These are phyloP conservation scores for Pampus argenteus DNA, from an alignment of 2,797 vertebrate genomes.

Conservation along the genomic window DNA sequence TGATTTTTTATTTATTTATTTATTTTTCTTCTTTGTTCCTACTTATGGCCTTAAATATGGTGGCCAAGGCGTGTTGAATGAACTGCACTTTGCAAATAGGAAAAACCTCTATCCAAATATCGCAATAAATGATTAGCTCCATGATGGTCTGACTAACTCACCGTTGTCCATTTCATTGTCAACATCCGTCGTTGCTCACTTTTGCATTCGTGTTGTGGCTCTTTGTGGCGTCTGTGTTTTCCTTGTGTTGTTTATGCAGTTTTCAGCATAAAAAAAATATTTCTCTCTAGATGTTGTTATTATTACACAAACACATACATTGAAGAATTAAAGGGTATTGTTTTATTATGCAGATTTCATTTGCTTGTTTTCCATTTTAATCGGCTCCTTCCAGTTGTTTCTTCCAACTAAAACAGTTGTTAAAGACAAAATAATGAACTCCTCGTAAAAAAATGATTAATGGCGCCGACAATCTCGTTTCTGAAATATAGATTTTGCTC, in stretches of 20 bases:
- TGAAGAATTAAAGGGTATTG: not conserved
- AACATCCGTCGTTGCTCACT: too few relatives aligned
- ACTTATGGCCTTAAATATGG: not conserved
- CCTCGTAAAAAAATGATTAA: too few relatives aligned
- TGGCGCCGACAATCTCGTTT: not conserved
- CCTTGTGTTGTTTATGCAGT: too few relatives aligned
- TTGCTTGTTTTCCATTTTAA: slow-evolving; percentile 36
- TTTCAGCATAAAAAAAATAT: too few relatives aligned
- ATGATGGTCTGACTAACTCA: too few relatives aligned
- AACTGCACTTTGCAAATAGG: too few relatives aligned
- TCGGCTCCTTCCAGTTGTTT: slow-evolving; percentile 19
- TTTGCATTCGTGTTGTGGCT: too few relatives aligned
- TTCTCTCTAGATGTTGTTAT: not conserved
- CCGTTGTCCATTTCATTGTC: too few relatives aligned
- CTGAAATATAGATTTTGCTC: slow-evolving; percentile 46
- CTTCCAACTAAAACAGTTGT: slow-evolving; percentile 5
- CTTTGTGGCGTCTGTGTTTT: too few relatives aligned
- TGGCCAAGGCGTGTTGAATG: too few relatives aligned
- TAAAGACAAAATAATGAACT: slow-evolving; percentile 41
- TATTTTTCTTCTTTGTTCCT: slow-evolving; percentile 7
- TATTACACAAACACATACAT: not conserved
- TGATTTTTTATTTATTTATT: slow-evolving; percentile 24
- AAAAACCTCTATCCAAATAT: too few relatives aligned
- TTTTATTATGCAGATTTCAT: slow-evolving; percentile 2
- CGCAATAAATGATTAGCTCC: too few relatives aligned